Conservation (phyloP, 2,797 vertebrate species). For the Anolis apletophallus region DNA sequence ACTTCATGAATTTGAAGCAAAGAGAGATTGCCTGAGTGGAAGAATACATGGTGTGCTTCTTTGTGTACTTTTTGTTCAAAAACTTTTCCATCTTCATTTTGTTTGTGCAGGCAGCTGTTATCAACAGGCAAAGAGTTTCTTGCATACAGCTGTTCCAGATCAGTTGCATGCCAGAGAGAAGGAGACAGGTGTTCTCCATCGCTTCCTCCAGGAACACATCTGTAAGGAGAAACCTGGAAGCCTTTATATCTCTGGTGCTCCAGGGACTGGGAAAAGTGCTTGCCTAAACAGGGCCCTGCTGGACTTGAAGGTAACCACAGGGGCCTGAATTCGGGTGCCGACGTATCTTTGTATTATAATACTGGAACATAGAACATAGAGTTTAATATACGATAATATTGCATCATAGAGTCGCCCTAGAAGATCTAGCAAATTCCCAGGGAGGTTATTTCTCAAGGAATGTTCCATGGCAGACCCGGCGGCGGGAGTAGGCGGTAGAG, state of each 20-base stretch:
- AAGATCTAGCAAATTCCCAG: too few relatives aligned
- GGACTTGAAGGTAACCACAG: slow-evolving; percentile 82
- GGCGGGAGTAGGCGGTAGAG: too few relatives aligned
- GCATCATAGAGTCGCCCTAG: too few relatives aligned
- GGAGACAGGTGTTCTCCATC: slow-evolving; percentile 80
- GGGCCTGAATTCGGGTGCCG: background rate
- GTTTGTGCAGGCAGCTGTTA: slow-evolving; percentile 81
- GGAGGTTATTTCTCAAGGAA: too few relatives aligned
- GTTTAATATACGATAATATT: too few relatives aligned
- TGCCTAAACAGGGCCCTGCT: slow-evolving; percentile 88
- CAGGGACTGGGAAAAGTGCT: slow-evolving; percentile 94
- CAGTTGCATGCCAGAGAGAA: slow-evolving; percentile 85
- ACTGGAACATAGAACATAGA: background rate
- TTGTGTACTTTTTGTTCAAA: background rate
- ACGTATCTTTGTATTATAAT: background rate
- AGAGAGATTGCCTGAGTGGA: background rate
- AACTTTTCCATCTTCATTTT: slow-evolving; percentile 17
- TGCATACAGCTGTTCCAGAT: slow-evolving; percentile 88
- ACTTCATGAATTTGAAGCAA: background rate
- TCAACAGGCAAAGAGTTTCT: slow-evolving; percentile 86
- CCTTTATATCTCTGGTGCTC: slow-evolving; percentile 93
- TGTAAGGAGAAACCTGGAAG: slow-evolving; percentile 81
- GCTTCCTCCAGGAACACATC: slow-evolving; percentile 84
- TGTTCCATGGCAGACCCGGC: too few relatives aligned
- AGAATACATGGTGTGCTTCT: background rate